A percentile compares a stretch with the other conserved stretches of the same genome.
phyloP scores from a whole-genome alignment of 1,140 invertebrate species.

The Helicoverpa armigera region DNA sequence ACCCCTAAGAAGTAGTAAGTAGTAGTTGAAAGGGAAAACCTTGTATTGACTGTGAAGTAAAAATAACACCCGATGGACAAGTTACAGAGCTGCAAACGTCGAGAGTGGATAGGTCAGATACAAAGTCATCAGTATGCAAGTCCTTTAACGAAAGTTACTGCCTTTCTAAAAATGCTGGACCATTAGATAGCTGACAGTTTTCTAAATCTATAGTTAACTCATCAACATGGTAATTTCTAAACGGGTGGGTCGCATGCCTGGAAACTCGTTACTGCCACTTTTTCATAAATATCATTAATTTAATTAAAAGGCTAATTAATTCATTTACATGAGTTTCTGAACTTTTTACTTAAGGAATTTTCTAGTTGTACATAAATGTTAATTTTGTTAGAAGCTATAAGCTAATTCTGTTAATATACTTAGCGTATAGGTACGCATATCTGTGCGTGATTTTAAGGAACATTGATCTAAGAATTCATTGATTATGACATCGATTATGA shows the following conservation, averaged over 20 bases:
- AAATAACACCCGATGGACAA: slow-evolving; percentile 32
- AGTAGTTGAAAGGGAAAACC: slow-evolving; percentile 49
- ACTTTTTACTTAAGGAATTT: too few relatives aligned
- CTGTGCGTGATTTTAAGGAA: too few relatives aligned
- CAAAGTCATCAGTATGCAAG: slow-evolving; percentile 18
- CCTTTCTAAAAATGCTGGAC: slow-evolving; percentile 44
- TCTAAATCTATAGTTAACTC: slow-evolving; percentile 35
- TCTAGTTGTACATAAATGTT: too few relatives aligned
- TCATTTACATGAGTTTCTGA: not conserved
- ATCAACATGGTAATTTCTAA: slow-evolving; percentile 44
- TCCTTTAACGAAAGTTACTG: slow-evolving; percentile 40
- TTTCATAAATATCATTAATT: not conserved
- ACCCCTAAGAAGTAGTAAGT: slow-evolving; percentile 32
- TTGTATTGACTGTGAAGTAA: not conserved
- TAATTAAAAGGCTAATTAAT: slow-evolving; percentile 17
- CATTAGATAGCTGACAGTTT: slow-evolving; percentile 31
- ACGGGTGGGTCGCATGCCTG: slow-evolving; percentile 6
- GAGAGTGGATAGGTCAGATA: slow-evolving; percentile 40
- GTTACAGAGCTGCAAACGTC: not conserved
- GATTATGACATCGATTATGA: too few relatives aligned
- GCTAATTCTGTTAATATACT: too few relatives aligned
- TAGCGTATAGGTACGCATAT: too few relatives aligned
- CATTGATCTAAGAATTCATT: too few relatives aligned
- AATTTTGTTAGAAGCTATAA: too few relatives aligned
- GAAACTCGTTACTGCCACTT: slow-evolving; percentile 15